These are phyloP conservation scores for Corynorhinus townsendii DNA, from an alignment of 2,113 vertebrate species.

Conservation along the genomic window DNA sequence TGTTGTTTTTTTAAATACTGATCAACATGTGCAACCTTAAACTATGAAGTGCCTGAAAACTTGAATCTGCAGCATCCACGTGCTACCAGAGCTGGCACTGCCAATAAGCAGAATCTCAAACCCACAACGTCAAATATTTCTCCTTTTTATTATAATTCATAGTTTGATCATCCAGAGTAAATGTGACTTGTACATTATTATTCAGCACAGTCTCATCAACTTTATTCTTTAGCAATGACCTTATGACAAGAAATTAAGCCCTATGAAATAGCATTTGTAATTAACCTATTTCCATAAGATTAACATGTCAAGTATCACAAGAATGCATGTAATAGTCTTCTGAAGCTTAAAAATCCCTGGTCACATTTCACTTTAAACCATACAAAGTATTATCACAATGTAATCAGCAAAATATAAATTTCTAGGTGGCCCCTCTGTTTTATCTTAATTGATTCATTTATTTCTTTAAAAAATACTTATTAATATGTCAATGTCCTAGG, in stretches of 20 bases:
- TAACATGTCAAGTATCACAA: constrained; percentile 77
- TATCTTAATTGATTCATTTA: constrained; percentile 31
- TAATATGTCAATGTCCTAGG: background rate
- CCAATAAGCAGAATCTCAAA: constrained; percentile 9
- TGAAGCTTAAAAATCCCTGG: constrained; percentile 49
- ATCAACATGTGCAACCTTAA: background rate
- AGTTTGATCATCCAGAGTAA: background rate
- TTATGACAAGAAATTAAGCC: constrained; percentile 71
- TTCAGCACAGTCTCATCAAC: constrained; percentile 64
- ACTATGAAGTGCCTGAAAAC: constrained; percentile 3
- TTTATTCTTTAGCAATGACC: constrained; percentile 75
- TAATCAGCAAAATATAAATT: constrained; percentile 30
- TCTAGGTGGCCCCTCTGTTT: background rate
- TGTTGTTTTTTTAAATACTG: background rate
- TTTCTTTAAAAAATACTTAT: constrained; percentile 32
- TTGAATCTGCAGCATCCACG: background rate
- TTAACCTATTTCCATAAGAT: constrained; percentile 81
- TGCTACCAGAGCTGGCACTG: background rate
- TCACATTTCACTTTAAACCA: constrained; percentile 45
- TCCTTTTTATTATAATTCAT: background rate
- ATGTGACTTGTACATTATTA: constrained; percentile 45
- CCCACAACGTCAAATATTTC: background rate
- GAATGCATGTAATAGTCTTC: constrained; percentile 63
- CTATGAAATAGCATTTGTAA: constrained; percentile 79
- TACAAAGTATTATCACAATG: constrained; percentile 34